These are phyloP conservation scores for Ramphastos sulfuratus DNA, from an alignment of 2,113 vertebrate genomes.

Conservation along the genomic window DNA sequence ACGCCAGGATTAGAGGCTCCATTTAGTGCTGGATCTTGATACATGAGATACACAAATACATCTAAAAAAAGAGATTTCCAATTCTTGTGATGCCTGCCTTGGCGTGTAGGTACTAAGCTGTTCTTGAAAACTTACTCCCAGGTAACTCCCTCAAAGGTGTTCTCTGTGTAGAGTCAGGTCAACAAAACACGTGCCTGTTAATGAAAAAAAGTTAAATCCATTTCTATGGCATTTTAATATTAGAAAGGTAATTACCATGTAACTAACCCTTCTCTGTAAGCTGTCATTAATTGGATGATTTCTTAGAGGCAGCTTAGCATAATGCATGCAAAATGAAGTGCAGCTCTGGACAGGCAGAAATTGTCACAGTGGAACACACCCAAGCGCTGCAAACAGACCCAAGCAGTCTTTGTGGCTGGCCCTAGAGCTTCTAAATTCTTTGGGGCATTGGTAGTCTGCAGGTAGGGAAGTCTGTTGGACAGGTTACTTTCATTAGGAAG, in stretches of 20 bases:
- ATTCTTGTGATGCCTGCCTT: background rate
- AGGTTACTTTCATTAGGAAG: background rate
- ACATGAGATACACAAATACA: background rate
- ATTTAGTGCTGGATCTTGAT: background rate
- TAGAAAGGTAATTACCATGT: background rate
- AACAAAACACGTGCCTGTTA: background rate
- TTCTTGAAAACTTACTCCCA: background rate
- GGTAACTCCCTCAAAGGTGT: background rate
- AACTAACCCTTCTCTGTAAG: slow-evolving; percentile 30
- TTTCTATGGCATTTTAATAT: slow-evolving; percentile 41
- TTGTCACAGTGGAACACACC: background rate
- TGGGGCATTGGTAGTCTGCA: rapidly evolving
- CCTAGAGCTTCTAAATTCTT: rapidly evolving
- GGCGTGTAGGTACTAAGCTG: background rate
- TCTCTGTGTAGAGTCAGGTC: background rate
- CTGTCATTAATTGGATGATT: slow-evolving; percentile 60
- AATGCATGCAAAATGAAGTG: slow-evolving; percentile 42
- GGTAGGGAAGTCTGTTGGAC: background rate
- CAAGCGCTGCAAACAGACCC: background rate
- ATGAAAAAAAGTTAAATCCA: slow-evolving; percentile 30
- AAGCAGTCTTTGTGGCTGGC: background rate
- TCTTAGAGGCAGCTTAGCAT: slow-evolving; percentile 44
- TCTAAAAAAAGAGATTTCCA: background rate
- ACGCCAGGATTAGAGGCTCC: background rate
- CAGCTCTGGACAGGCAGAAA: background rate